Base-by-base conservation (phyloP, 2,113 vertebrate species). In the Eurypyga helias region DNA sequence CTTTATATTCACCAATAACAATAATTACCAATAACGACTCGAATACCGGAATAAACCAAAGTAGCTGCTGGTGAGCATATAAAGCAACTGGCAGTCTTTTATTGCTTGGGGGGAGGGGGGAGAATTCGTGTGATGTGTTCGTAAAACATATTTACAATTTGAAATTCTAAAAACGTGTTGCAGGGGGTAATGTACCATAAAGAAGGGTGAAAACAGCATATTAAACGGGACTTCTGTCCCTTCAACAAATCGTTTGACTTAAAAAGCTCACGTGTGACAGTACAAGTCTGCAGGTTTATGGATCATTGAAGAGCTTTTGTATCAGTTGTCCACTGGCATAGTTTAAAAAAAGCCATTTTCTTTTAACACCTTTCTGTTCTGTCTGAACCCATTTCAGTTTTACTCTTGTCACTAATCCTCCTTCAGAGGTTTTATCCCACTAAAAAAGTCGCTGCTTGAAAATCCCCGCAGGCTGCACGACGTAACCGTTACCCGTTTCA, bases 61-160 rank as follows among this genome's bases (percentile, higher is more conserved):
- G 96, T 97, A 98, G 98, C 97, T 98, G 98, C 98, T 98, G 97
- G 97, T 98, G 96, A 96, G 97, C 94, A 48, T 97, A 91, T 95
- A 97, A 98, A 98, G 97, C 98, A 98, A 98, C 98, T 97, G 98
- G 97, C 95, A 97, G 93, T 94, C 84, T 93, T 98, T 98, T 98
- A 98, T 98, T 98, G 98, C 98, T 98, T 97, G 62, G 92, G 97
- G 94, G 89, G 25, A 67, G 77, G 93, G 94, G 91, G 85, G 83
- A 66, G 87, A 96, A 91, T 97, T 96, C 72, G 95, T 97, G 97
- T 98, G 95, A 97, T 86, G 78, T 94, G 48, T 97, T 96, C 96
- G 96, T 96, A 97, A 98, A 97, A 98, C 91, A 91, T 98, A 98
- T 98, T 98, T 98, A 98, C 98, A 98, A 24, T 95, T 96, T 96